Base-by-base conservation (phyloP, 2,797 vertebrate species). In the Lacerta viridis region DNA sequence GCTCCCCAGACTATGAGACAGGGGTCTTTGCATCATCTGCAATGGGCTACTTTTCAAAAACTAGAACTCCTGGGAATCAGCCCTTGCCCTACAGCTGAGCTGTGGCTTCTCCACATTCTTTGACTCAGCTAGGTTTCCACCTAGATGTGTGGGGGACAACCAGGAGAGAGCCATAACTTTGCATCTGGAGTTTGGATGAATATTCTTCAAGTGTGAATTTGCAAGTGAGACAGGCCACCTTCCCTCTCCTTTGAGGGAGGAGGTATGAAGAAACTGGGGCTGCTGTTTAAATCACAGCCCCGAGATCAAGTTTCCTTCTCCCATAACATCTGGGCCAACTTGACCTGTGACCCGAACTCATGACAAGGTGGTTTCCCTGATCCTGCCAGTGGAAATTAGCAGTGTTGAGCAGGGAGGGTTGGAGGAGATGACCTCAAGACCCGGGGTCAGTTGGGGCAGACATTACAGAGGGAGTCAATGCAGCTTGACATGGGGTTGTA, bases 171-270 rank as follows among this genome's bases (percentile, higher is more conserved):
- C 25, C 27, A 18, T 85, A 84, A 4, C 0, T 87, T 15, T 55
- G 86, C 85, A 69, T 80, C 66, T 3, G 33, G 77, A 76, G 89
- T 92, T 92, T 80, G n/a, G 18, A 29, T 86, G 88, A 80, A 1
- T 87, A 4, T 84, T 90, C 89, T 15, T 6, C 10, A 75, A 27
- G 33, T 41, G 50, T 59, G 46, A 10, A 9, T 36, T 83, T 29
- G n/a, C 15, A 43, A 0, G 81, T 87, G 81, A 17, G 50, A 5
- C 29, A 43, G 18, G 25, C 9, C 1, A 18, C 27, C 41, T 10
- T 20, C 0, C 1, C 11, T 29, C 25, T 29, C 1, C 17, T 27
- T 39, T 43, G 23, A 76, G 39, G 4, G 18, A 7, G 36, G 72
- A 43, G 9, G 11, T 77, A 5, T 23, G 39, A 43, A 68, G 36